phyloP scores from a whole-genome alignment of 2,797 vertebrate genomes.

The Gorsachius magnificus region DNA sequence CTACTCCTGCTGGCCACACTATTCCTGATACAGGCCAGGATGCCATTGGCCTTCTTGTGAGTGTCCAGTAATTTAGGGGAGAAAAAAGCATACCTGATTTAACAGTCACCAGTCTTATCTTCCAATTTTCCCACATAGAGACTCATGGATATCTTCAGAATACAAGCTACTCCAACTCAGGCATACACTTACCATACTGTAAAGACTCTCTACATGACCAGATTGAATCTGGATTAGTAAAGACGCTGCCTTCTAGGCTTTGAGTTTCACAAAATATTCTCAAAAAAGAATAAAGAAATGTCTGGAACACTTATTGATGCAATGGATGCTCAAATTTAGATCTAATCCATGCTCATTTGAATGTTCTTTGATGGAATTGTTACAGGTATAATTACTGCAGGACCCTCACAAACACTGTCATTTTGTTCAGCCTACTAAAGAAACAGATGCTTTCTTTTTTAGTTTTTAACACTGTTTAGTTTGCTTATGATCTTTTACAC shows the following conservation, averaged over 20 bases:
- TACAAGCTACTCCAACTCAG: neutral
- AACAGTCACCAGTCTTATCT: fast-evolving
- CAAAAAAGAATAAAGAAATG: neutral
- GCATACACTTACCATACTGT: neutral
- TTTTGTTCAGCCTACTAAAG: neutral
- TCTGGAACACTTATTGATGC: neutral
- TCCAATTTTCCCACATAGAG: neutral
- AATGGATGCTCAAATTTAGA: neutral
- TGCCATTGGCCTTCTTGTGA: neutral
- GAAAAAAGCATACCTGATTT: neutral
- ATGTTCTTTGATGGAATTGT: neutral
- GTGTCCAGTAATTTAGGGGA: neutral
- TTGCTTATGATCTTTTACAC: neutral
- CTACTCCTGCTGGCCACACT: no score
- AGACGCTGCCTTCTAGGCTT: neutral
- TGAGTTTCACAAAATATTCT: neutral
- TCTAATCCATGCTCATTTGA: neutral
- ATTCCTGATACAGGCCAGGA: no score
- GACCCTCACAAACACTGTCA: fast-evolving
- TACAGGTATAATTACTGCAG: neutral
- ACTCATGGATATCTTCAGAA: neutral
- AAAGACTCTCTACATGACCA: neutral
- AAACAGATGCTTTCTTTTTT: neutral
- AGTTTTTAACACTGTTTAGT: neutral
- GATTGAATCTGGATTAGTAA: neutral